These are phyloP conservation scores for Taeniopygia guttata DNA, from an alignment of 2,797 vertebrate species.

Conservation along the genomic window DNA sequence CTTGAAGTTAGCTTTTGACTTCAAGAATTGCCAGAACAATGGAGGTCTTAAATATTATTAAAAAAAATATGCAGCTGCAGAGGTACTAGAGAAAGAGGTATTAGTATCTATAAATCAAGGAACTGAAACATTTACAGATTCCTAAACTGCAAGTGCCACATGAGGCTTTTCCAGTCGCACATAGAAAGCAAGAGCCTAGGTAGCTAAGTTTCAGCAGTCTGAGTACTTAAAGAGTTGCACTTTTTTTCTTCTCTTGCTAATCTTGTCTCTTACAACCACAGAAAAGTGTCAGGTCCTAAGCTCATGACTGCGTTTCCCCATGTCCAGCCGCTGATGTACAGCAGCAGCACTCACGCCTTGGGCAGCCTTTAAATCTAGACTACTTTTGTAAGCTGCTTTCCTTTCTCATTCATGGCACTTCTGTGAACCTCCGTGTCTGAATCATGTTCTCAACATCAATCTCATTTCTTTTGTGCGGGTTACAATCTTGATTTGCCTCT, in stretches of 20 bases:
- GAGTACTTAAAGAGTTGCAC: background rate
- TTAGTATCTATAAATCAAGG: background rate
- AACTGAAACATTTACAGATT: background rate
- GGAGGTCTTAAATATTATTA: background rate
- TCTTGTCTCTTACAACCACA: background rate
- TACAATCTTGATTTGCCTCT: background rate
- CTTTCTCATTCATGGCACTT: background rate
- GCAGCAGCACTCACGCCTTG: background rate
- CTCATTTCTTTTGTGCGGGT: background rate
- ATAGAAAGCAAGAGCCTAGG: background rate
- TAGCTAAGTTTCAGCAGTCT: background rate
- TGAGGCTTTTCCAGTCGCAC: background rate
- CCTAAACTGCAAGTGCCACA: background rate
- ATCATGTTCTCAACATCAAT: background rate
- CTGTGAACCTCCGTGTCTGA: background rate
- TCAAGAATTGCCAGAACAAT: background rate
- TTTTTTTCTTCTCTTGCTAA: background rate
- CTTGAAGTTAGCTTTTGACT: background rate
- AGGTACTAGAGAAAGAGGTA: background rate
- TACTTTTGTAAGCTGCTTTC: background rate
- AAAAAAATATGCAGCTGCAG: background rate
- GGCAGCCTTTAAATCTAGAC: background rate
- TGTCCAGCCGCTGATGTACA: background rate
- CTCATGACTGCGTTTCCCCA: background rate
- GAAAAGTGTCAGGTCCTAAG: background rate